Evolutionary conservation across 2,797 vertebrate species (phyloP).

Genomic region (Tokudaia muenninki): DNA sequence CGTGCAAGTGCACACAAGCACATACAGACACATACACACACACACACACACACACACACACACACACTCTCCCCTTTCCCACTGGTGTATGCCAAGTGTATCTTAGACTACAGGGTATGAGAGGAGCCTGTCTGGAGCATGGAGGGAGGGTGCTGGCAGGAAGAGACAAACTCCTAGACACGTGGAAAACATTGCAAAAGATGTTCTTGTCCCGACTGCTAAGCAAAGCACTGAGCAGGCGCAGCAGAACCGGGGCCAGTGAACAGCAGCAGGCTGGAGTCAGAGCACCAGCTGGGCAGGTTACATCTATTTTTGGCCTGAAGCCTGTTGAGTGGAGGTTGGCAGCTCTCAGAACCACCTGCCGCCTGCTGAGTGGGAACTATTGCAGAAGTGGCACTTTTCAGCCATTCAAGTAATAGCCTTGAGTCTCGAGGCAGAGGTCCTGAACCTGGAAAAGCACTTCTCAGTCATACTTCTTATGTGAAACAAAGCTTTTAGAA

Average conservation of each 20-base stretch:
- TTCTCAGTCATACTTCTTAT: neutral
- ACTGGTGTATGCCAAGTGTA: neutral
- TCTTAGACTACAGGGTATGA: neutral
- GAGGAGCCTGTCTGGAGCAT: neutral
- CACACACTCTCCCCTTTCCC: too few relatives aligned
- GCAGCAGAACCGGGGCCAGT: neutral
- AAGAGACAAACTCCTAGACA: neutral
- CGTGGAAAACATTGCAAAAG: neutral
- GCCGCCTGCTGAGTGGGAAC: slow-evolving; percentile 62
- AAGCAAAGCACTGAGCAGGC: neutral
- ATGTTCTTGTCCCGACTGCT: neutral
- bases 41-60: neutral
- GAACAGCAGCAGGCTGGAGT: slow-evolving; percentile 73
- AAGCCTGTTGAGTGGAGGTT: slow-evolving; percentile 69
- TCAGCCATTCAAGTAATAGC: neutral
- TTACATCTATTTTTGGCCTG: slow-evolving; percentile 67
- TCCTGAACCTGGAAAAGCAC: neutral
- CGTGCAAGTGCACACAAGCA: too few relatives aligned
- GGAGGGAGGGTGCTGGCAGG: neutral
- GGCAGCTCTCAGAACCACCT: slow-evolving; percentile 64
- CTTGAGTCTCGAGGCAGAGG: neutral
- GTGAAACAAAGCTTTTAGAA: neutral
- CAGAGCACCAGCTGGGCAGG: slow-evolving; percentile 70
- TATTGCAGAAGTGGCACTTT: neutral
- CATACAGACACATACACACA: neutral